A percentile compares a stretch with the other conserved stretches of the same genome.
phyloP scores from a whole-genome alignment of 2,797 vertebrate genomes.

The Scarus forsteni region DNA sequence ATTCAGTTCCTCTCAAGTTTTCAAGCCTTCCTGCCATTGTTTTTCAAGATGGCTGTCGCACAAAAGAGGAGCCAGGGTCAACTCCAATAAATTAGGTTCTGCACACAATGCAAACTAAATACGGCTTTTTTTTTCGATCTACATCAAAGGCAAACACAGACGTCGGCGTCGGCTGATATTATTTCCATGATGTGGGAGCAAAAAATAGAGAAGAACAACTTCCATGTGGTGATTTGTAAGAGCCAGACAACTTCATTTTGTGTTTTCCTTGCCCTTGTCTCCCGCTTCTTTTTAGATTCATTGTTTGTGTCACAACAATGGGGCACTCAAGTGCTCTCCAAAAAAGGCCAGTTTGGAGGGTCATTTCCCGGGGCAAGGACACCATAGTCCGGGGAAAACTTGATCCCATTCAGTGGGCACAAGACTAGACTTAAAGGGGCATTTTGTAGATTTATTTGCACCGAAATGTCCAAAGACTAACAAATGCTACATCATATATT shows the following conservation, averaged over 20 bases:
- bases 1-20: slow-evolving; percentile 89
- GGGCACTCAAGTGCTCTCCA: slow-evolving; percentile 65
- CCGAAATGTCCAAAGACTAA: too few relatives aligned
- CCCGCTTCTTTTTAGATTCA: slow-evolving; percentile 74
- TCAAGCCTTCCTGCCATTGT: slow-evolving; percentile 88
- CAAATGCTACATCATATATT: too few relatives aligned
- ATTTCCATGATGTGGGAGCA: slow-evolving; percentile 75
- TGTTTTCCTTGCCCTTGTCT: slow-evolving; percentile 69
- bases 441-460: too few relatives aligned
- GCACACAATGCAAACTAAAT: slow-evolving; percentile 92
- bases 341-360: slow-evolving; percentile 72
- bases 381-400: slow-evolving; percentile 41
- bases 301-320: slow-evolving; percentile 81
- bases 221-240: slow-evolving; percentile 59
- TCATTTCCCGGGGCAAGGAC: slow-evolving; percentile 61
- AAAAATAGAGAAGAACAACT: slow-evolving; percentile 60
- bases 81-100: slow-evolving; percentile 91
- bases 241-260: slow-evolving; percentile 66
- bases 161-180: slow-evolving; percentile 65
- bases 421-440: not conserved
- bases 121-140: slow-evolving; percentile 84
- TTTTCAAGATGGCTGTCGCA: slow-evolving; percentile 87
- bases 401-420: slow-evolving; percentile 46
- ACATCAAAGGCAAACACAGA: slow-evolving; percentile 87
- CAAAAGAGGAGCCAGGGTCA: slow-evolving; percentile 94